These are phyloP conservation scores for Zaprionus lineosus DNA, from an alignment of 2,888 invertebrate species.

Conservation along the genomic window DNA sequence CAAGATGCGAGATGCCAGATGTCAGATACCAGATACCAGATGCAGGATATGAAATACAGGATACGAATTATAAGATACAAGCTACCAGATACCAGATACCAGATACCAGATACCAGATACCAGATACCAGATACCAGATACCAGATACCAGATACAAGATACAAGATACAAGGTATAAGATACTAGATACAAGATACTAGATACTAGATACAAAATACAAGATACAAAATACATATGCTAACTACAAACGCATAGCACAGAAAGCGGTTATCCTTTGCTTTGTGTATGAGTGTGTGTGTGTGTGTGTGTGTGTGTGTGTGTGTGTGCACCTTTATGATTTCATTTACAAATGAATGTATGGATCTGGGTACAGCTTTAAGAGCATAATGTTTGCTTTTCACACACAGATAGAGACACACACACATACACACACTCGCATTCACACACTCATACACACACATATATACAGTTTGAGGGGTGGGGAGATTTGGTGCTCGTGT, in stretches of 20 bases:
- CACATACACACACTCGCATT: conserved; percentile 7
- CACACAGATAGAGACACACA: too few relatives aligned
- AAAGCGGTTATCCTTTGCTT: conserved; percentile 2
- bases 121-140: not conserved
- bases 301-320: too few relatives aligned
- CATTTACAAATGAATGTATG: conserved; percentile 71
- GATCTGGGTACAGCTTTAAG: conserved; percentile 4
- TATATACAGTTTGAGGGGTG: conserved; percentile 1
- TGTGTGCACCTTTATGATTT: conserved; percentile 69
- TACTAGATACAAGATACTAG: not conserved
- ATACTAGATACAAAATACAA: not conserved
- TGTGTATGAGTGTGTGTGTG: too few relatives aligned
- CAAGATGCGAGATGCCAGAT: not conserved
- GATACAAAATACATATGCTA: conserved; percentile 15
- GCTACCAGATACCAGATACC: not conserved
- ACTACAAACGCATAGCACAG: conserved; percentile 23
- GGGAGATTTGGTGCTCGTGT: conserved; percentile 13
- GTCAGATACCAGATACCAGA: not conserved
- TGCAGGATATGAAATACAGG: not conserved
- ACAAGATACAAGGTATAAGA: not conserved
- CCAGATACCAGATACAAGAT: not conserved
- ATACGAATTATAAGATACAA: conserved; percentile 21
- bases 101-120: too few relatives aligned
- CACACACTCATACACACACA: conserved; percentile 12
- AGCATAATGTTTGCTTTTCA: conserved; percentile 41